Evolutionary conservation across 2,797 vertebrate genomes (phyloP).

Genomic region (Alosa sapidissima): DNA sequence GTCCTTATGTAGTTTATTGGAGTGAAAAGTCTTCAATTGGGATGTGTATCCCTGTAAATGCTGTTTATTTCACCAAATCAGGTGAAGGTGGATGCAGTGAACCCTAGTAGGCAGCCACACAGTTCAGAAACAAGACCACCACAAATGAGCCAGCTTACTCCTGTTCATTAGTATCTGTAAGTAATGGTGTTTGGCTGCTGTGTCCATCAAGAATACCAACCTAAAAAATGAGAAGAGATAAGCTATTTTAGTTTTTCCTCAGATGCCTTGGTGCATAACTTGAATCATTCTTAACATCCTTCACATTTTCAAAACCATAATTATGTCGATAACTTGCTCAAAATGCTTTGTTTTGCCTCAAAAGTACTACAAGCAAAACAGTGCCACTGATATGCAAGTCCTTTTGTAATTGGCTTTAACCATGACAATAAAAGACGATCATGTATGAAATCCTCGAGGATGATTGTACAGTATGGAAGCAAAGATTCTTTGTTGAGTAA

Average conservation of each 20-base stretch:
- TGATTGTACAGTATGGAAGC: too few species aligned
- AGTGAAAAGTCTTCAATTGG: background rate
- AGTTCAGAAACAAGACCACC: background rate
- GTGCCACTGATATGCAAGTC: too few species aligned
- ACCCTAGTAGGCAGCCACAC: background rate
- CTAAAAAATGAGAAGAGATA: background rate
- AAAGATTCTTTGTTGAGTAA: too few species aligned
- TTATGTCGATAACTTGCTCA: too few species aligned
- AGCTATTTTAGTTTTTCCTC: background rate
- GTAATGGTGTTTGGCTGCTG: background rate
- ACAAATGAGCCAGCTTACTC: background rate
- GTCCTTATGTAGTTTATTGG: background rate
- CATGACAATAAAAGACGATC: too few species aligned
- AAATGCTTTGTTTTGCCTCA: too few species aligned
- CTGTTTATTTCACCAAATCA: background rate
- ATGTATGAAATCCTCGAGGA: too few species aligned
- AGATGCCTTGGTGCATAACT: too few species aligned
- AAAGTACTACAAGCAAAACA: too few species aligned
- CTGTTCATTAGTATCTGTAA: constrained; percentile 4
- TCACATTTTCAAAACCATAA: too few species aligned
- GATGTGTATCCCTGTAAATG: background rate
- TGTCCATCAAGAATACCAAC: background rate
- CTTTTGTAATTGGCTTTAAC: too few species aligned
- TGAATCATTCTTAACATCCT: too few species aligned
- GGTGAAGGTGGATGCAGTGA: background rate